Percentiles rank a stretch among this genome's conserved stretches.
Conservation (phyloP, 2,797 vertebrate species). For the Notolabrus celidotus region DNA sequence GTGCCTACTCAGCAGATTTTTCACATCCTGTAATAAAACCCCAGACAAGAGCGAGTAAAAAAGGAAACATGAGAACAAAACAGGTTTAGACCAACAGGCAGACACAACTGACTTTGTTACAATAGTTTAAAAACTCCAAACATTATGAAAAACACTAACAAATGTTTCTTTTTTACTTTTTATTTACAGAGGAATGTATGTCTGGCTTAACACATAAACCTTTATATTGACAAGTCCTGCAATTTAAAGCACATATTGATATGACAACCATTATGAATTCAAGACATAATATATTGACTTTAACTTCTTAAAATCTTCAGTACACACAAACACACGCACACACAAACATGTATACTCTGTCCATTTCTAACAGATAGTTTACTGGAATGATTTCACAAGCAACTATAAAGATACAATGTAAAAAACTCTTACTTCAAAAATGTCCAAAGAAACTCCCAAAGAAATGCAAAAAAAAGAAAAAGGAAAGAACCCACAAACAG, state of each 20-base stretch:
- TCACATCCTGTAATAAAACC: conserved; percentile 55
- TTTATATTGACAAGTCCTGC: conserved; percentile 86
- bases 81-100: conserved; percentile 31
- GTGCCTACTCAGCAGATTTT: conserved; percentile 80
- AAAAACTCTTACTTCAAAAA: conserved; percentile 88
- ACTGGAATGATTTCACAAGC: conserved; percentile 89
- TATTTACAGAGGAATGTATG: conserved; percentile 89
- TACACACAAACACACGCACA: conserved; percentile 77
- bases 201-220: conserved; percentile 87
- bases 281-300: conserved; percentile 87
- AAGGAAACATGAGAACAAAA: conserved; percentile 31
- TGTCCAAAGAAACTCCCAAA: conserved; percentile 79
- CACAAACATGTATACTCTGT: conserved; percentile 85
- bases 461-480: conserved; percentile 70
- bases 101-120: conserved; percentile 1
- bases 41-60: conserved; percentile 58
- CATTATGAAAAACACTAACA: conserved; percentile 43
- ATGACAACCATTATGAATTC: conserved; percentile 87
- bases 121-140: conserved; percentile 27
- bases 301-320: conserved; percentile 83
- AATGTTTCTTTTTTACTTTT: conserved; percentile 74
- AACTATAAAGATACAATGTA: conserved; percentile 91
- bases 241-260: conserved; percentile 87
- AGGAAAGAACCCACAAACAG: conserved; percentile 82
- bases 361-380: conserved; percentile 84